phyloP scores from a whole-genome alignment of 2,888 invertebrate species.

The Clanis bilineata region DNA sequence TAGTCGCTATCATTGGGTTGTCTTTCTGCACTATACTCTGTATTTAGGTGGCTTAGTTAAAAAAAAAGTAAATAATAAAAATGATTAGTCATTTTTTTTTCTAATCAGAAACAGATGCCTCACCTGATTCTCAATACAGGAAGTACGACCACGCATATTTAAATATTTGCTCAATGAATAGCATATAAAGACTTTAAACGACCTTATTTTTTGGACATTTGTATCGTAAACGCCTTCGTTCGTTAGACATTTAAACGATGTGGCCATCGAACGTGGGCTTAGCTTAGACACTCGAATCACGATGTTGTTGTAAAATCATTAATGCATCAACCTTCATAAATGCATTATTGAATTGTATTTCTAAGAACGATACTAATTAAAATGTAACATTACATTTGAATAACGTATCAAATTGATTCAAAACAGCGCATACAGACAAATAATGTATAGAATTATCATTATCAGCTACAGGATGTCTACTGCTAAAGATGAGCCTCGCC shows the following conservation, averaged over 20 bases:
- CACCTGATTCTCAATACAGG: neutral
- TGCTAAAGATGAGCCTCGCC: no score
- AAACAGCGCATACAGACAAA: no score
- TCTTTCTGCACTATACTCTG: no score
- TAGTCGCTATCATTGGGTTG: no score
- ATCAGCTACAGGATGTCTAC: no score
- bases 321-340: neutral
- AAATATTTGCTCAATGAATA: neutral
- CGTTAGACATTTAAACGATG: neutral
- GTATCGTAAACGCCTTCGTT: neutral
- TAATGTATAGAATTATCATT: no score
- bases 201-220: neutral
- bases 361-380: neutral
- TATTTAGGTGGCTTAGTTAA: no score
- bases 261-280: neutral
- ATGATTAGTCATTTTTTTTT: neutral
- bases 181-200: neutral
- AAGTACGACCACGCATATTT: neutral
- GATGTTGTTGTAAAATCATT: neutral
- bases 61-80: no score
- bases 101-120: neutral
- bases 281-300: neutral
- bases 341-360: neutral
- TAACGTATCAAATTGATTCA: neutral
- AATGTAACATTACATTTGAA: neutral